A percentile compares a stretch with the other conserved stretches of the same genome.
Conservation (phyloP, 2,113 vertebrate genomes). For the Chiloscyllium plagiosum region DNA sequence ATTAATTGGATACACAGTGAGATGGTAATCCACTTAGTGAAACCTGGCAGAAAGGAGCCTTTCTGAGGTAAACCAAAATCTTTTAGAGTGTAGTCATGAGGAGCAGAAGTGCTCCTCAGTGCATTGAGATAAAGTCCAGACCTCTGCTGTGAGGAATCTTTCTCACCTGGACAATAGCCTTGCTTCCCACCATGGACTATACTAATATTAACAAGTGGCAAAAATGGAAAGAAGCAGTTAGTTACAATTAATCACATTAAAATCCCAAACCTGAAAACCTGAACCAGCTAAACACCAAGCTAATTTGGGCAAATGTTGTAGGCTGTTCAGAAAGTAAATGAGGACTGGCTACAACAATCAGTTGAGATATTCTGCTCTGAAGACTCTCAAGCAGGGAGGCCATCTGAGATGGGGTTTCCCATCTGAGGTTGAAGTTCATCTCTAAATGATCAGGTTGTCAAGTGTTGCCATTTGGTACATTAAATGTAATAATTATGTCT, state of each 20-base stretch:
- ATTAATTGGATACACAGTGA: background rate
- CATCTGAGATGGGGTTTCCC: background rate
- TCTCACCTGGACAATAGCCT: background rate
- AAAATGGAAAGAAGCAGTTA: background rate
- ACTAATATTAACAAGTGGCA: background rate
- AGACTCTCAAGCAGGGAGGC: background rate
- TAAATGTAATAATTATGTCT: background rate
- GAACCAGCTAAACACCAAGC: background rate
- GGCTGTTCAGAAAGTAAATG: background rate
- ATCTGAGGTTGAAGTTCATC: background rate
- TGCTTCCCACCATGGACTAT: background rate
- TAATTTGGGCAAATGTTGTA: background rate
- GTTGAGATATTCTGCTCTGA: background rate
- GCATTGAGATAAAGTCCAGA: background rate
- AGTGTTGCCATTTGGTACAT: background rate
- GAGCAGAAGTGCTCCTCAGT: background rate
- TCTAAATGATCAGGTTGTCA: background rate
- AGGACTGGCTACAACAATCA: background rate
- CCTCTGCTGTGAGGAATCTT: background rate
- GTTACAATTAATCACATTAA: background rate
- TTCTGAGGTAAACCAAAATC: background rate
- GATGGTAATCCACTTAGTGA: background rate
- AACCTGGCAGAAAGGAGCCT: background rate
- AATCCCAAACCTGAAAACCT: background rate
- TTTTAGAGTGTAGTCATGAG: background rate